A percentile compares a stretch with the other conserved stretches of the same genome.
Conservation (phyloP, 2,888 invertebrate species). For the Corbicula japonica region DNA sequence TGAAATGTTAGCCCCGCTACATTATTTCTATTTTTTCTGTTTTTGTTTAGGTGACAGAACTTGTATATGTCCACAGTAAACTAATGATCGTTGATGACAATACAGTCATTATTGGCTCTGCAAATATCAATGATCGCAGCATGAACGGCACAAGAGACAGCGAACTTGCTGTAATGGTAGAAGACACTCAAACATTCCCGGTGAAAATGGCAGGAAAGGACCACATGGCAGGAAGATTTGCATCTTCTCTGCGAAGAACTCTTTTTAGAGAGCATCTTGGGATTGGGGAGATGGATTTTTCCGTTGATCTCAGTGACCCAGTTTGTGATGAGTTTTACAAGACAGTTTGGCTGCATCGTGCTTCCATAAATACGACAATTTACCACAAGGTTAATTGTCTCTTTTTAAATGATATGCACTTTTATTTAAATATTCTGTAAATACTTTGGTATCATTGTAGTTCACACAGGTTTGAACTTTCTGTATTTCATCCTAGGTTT, state of each 20-base stretch:
- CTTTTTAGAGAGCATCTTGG: conserved; percentile 98
- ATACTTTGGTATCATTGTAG: not conserved
- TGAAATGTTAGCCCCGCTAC: too few species aligned
- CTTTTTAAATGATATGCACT: not conserved
- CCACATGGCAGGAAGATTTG: conserved; percentile 94
- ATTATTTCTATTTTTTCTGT: too few species aligned
- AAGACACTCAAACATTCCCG: conserved; percentile 88
- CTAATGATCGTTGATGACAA: conserved; percentile 97
- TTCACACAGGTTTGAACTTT: not conserved
- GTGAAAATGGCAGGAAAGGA: conserved; percentile 93
- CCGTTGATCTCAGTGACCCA: conserved; percentile 92
- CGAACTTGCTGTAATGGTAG: conserved; percentile 94
- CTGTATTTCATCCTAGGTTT: not conserved
- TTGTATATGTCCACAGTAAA: conserved; percentile 99
- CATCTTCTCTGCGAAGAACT: conserved; percentile 93
- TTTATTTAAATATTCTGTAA: not conserved
- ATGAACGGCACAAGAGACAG: conserved; percentile 97
- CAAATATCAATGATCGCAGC: conserved; percentile 99
- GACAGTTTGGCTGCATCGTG: conserved; percentile 93
- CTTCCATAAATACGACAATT: conserved; percentile 93
- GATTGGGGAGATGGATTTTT: conserved; percentile 87
- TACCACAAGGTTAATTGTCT: conserved; percentile 91
- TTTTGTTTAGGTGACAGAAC: conserved; percentile 91
- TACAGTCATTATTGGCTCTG: conserved; percentile 97
- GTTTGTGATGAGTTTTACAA: conserved; percentile 93